Percentiles rank a stretch among this genome's conserved stretches.
These are phyloP conservation scores for Pao palembangensis DNA, from an alignment of 2,113 vertebrate genomes.

Conservation along the genomic window DNA sequence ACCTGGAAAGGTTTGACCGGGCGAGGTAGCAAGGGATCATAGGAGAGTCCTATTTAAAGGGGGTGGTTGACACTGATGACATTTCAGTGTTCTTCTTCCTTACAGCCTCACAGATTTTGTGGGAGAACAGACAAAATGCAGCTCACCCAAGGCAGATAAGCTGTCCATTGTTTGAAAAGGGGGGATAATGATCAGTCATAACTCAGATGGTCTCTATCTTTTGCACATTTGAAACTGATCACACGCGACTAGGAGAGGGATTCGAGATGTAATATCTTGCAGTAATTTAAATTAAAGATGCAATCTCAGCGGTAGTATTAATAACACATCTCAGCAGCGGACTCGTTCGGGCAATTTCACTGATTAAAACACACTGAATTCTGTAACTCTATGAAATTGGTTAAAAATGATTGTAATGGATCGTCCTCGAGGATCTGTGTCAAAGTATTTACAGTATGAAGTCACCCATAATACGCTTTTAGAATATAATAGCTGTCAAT, in stretches of 20 bases:
- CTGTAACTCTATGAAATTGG: slow-evolving; percentile 26
- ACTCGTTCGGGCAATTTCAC: slow-evolving; percentile 35
- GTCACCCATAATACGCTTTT: slow-evolving; percentile 55
- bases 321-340: slow-evolving; percentile 36
- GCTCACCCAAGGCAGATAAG: slow-evolving; percentile 45
- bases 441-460: slow-evolving; percentile 70
- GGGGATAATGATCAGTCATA: slow-evolving; percentile 70
- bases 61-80: slow-evolving; percentile 81
- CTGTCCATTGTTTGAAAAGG: slow-evolving; percentile 52
- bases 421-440: slow-evolving; percentile 36
- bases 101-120: slow-evolving; percentile 50
- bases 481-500: slow-evolving; percentile 74
- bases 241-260: slow-evolving; percentile 47
- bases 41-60: slow-evolving; percentile 78
- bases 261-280: slow-evolving; percentile 58
- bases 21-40: slow-evolving; percentile 71
- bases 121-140: slow-evolving; percentile 51
- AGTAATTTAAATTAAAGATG: slow-evolving; percentile 72
- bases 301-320: slow-evolving; percentile 58
- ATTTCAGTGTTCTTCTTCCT: slow-evolving; percentile 70
- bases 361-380: slow-evolving; percentile 29
- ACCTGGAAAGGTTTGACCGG: slow-evolving; percentile 75
- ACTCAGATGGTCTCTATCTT: slow-evolving; percentile 58
- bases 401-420: slow-evolving; percentile 26
- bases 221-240: slow-evolving; percentile 57